Evolutionary conservation across 2,888 invertebrate genomes (phyloP).

Genomic region (Siphonodentalium dalli): DNA sequence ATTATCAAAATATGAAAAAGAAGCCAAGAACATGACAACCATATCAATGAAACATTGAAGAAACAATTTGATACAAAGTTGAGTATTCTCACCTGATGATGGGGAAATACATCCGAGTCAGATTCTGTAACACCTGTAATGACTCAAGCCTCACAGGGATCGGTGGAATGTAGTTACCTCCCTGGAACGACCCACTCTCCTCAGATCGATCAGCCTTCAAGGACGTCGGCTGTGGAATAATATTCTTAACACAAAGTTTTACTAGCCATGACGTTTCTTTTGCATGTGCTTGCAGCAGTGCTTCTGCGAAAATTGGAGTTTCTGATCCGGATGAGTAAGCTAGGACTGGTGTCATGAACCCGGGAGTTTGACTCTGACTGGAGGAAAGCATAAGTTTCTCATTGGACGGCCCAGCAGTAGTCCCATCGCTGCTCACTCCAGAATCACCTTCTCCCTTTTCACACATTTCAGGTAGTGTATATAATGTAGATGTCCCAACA

Average conservation of each 20-base stretch:
- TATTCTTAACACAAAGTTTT: constrained; percentile 58
- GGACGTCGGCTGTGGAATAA: constrained; percentile 44
- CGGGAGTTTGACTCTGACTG: constrained; percentile 30
- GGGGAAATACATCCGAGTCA: constrained; percentile 63
- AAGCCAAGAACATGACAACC: no score
- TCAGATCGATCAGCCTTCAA: constrained; percentile 14
- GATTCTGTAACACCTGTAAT: constrained; percentile 70
- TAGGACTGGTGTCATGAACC: constrained; percentile 35
- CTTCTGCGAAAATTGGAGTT: constrained; percentile 50
- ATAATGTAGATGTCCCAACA: no score
- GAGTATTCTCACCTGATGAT: constrained; percentile 59
- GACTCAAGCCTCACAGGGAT: constrained; percentile 80
- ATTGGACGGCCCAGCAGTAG: no score
- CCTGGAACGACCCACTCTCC: constrained; percentile 11
- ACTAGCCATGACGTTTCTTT: constrained; percentile 59
- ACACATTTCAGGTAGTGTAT: no score
- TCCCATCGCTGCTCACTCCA: no score
- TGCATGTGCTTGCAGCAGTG: constrained; percentile 39
- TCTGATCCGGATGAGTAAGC: constrained; percentile 42
- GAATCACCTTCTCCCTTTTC: no score
- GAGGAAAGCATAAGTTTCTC: no score
- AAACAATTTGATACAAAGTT: no score
- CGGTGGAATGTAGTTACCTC: constrained; percentile 41
- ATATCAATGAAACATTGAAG: no score
- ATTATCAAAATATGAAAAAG: no score